These are phyloP conservation scores for Pithecia hirsuta DNA, from an alignment of 2,797 vertebrate species.

Conservation along the genomic window DNA sequence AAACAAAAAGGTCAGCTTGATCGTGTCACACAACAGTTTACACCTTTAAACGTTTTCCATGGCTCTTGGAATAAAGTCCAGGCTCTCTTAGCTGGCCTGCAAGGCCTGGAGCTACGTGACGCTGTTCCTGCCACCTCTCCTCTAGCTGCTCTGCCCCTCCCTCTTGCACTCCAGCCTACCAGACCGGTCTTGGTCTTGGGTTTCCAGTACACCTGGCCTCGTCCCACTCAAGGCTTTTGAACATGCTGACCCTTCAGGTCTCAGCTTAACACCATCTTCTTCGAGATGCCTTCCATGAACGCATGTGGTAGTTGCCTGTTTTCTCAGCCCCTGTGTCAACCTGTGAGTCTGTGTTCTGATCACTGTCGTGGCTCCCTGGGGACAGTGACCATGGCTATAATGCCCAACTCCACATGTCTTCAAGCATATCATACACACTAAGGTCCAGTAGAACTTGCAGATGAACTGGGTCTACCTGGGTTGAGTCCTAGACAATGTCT, in stretches of 20 bases:
- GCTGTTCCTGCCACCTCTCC: neutral
- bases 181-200: neutral
- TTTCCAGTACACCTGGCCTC: neutral
- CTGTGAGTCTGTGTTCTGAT: neutral
- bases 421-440: neutral
- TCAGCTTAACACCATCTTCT: neutral
- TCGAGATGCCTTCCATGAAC: neutral
- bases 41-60: neutral
- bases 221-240: neutral
- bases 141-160: neutral
- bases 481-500: neutral
- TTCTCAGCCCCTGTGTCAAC: neutral
- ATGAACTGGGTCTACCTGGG: neutral
- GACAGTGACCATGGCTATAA: neutral
- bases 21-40: no score
- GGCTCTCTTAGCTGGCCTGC: neutral
- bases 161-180: neutral
- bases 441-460: neutral
- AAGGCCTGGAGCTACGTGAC: neutral
- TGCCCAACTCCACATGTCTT: neutral
- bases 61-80: neutral
- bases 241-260: neutral
- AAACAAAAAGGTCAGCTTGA: no score
- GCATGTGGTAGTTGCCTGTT: neutral
- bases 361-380: neutral